Base-by-base conservation (phyloP, 2,113 vertebrate genomes). In the Pelecanus crispus region DNA sequence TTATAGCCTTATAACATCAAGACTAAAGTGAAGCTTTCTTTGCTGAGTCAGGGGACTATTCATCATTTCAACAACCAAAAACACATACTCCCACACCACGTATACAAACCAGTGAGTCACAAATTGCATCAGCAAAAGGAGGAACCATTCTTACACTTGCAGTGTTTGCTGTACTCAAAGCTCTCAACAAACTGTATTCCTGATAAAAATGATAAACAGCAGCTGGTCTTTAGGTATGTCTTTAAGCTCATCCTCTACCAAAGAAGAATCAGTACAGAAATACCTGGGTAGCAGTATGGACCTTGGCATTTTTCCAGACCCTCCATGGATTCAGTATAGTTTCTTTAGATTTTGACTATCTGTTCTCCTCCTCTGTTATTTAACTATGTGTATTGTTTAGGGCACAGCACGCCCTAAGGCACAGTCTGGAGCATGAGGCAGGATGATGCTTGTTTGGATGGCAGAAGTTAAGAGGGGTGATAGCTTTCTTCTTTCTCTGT, bases 1-100 rank as follows among this genome's bases (percentile, higher is more conserved):
- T n/a, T 49, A 28, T 3, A 29, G 49, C 24, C 38, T 73, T 66
- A 49, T 36, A 68, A 29, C 28, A 20, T 49, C 22, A 55, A 26
- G 32, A 70, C 55, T 55, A 29, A 88, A 92, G 26, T 62, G n/a
- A 77, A 40, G 45, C 50, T 55, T 68, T 61, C 68, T 92, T 90
- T 71, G 73, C 67, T 72, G 77, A 86, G 59, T 82, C 47, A 50
- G 66, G 59, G 38, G 70, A 47, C 63, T 78, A 65, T 63, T 58
- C 42, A 45, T 79, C 71, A 86, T 56, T 95, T 91, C 86, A 34
- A 38, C n/a, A 82, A 68, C 86, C 53, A 92, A 22, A 87, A 71
- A 88, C 49, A 53, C 42, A 42, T 25, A 81, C 45, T 78, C 50
- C n/a, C 21, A 72, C 91, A 83, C 3, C 4, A 53, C 13, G 34